Conservation (phyloP, 2,113 vertebrate species). For the Etia nguti region DNA sequence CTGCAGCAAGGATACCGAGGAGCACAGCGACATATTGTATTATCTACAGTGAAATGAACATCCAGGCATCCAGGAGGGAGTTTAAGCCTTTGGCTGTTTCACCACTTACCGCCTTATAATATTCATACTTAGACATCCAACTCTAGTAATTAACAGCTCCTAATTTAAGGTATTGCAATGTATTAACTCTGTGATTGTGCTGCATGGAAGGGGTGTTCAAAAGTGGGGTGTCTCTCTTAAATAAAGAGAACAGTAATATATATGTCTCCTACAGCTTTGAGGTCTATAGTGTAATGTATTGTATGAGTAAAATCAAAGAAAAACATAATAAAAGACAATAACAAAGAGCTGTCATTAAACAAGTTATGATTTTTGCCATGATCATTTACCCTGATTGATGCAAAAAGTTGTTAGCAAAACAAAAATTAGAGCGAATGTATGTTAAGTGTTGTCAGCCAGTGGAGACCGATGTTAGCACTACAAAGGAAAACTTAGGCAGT, state of each 20-base stretch:
- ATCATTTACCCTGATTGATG: background rate
- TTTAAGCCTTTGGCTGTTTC: background rate
- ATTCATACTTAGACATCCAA: background rate
- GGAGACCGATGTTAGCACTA: background rate
- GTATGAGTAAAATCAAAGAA: background rate
- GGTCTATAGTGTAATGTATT: background rate
- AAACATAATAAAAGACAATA: background rate
- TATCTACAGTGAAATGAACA: background rate
- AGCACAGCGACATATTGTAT: background rate
- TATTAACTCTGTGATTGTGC: background rate
- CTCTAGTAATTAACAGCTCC: background rate
- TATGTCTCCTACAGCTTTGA: background rate
- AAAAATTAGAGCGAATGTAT: background rate
- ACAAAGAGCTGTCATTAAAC: background rate
- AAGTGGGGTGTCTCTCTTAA: background rate
- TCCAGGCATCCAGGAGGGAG: background rate
- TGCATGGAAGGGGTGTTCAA: background rate
- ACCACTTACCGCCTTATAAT: background rate
- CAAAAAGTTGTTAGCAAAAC: background rate
- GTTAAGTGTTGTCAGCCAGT: background rate
- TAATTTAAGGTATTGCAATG: background rate
- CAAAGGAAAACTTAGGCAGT: background rate
- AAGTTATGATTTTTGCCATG: background rate
- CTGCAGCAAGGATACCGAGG: conserved; percentile 11
- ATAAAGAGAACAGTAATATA: background rate